These are phyloP conservation scores for Pyrochroa serraticornis DNA, from an alignment of 2,888 invertebrate genomes.

Conservation along the genomic window DNA sequence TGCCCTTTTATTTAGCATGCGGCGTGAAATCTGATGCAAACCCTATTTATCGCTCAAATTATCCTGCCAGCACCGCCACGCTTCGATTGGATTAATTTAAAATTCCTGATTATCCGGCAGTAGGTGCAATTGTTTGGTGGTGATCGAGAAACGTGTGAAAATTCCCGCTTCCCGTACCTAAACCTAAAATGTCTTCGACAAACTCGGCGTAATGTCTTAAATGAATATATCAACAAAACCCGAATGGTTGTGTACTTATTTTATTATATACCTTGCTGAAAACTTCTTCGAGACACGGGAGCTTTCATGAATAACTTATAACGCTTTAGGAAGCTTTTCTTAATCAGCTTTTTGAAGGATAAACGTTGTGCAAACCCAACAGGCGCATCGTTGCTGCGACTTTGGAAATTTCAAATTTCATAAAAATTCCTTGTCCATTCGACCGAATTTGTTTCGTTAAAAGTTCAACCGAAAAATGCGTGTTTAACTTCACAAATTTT, in stretches of 20 bases:
- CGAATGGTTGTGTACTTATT: constrained; percentile 18
- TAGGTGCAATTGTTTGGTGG: no score
- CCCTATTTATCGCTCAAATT: no score
- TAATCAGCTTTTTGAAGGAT: constrained; percentile 32
- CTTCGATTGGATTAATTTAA: no score
- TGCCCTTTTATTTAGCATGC: no score
- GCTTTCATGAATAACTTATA: constrained; percentile 31
- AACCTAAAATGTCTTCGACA: no score
- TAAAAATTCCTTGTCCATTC: constrained; percentile 23
- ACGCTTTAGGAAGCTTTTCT: constrained; percentile 31
- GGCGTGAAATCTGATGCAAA: no score
- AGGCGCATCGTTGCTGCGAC: neutral
- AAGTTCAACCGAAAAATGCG: constrained; percentile 21
- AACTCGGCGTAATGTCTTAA: constrained; percentile 15
- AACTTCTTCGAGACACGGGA: constrained; percentile 16
- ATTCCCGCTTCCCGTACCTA: no score
- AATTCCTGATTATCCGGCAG: no score
- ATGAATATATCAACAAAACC: constrained; percentile 20
- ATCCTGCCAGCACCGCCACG: no score
- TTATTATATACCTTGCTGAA: constrained; percentile 17
- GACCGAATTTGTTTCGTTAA: constrained; percentile 13
- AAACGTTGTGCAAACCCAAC: constrained; percentile 13
- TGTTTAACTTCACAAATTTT: constrained; percentile 10
- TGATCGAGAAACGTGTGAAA: no score
- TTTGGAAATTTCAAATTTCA: constrained; percentile 24